phyloP scores from a whole-genome alignment of 2,113 vertebrate genomes.

The Antennarius striatus region DNA sequence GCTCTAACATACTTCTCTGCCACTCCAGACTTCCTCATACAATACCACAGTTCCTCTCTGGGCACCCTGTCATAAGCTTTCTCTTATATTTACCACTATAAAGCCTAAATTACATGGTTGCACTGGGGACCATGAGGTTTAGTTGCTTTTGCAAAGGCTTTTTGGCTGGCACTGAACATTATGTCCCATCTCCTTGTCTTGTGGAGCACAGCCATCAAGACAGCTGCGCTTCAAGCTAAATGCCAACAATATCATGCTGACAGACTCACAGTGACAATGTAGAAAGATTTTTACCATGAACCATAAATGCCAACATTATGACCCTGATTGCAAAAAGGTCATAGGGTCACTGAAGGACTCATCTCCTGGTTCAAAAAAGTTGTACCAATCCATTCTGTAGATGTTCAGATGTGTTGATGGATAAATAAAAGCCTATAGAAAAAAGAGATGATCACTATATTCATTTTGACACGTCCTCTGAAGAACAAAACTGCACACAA shows the following conservation, averaged over 20 bases:
- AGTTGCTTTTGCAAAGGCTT: slow-evolving; percentile 9
- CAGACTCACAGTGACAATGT: neutral
- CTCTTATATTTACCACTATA: slow-evolving; percentile 38
- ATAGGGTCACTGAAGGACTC: neutral
- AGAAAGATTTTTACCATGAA: neutral
- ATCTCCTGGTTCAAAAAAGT: neutral
- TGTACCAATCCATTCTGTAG: neutral
- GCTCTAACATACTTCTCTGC: too few species aligned
- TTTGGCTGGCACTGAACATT: too few species aligned
- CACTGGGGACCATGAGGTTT: slow-evolving; percentile 2
- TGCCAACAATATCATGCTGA: neutral
- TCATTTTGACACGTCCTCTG: neutral
- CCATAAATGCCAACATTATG: neutral
- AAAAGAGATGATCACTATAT: neutral
- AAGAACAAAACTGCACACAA: neutral
- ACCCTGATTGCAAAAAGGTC: neutral
- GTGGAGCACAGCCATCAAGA: neutral
- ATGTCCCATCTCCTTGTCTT: too few species aligned
- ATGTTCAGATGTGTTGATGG: neutral
- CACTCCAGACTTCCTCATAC: too few species aligned
- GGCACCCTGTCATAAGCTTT: too few species aligned
- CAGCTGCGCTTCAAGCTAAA: neutral
- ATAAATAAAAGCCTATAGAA: neutral
- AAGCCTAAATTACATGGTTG: slow-evolving; percentile 52
- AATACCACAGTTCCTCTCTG: too few species aligned